phyloP scores from a whole-genome alignment of 2,888 invertebrate genomes.

The Microdon myrmicae region DNA sequence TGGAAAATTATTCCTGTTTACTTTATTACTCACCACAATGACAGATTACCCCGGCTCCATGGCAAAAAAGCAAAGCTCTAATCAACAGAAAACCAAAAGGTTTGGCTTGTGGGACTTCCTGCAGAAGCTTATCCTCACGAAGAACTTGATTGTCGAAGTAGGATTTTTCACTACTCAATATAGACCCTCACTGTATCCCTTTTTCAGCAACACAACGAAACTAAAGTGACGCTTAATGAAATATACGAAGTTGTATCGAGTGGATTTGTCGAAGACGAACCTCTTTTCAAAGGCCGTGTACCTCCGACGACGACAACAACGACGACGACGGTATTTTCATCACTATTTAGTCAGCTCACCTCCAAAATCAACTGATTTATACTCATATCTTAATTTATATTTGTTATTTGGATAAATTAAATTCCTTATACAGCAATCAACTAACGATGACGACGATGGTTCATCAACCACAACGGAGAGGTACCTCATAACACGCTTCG shows the following conservation, averaged over 20 bases:
- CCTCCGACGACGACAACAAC: slow-evolving; percentile 54
- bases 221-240: slow-evolving; percentile 60
- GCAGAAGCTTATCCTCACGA: slow-evolving; percentile 62
- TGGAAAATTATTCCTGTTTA: no score
- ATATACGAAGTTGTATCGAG: slow-evolving; percentile 63
- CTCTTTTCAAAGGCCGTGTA: slow-evolving; percentile 55
- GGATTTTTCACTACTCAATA: slow-evolving; percentile 41
- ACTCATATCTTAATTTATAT: neutral
- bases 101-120: slow-evolving; percentile 63
- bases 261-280: slow-evolving; percentile 63
- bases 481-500: slow-evolving; percentile 63
- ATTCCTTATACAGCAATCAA: slow-evolving; percentile 41
- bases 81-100: slow-evolving; percentile 58
- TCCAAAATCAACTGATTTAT: neutral
- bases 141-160: slow-evolving; percentile 62
- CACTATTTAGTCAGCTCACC: no score
- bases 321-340: slow-evolving; percentile 56
- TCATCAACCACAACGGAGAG: slow-evolving; percentile 61
- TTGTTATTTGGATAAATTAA: neutral
- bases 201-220: slow-evolving; percentile 65
- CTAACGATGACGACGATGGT: slow-evolving; percentile 53
- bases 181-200: neutral
- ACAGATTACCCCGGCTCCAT: slow-evolving; percentile 14
- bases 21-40: no score
- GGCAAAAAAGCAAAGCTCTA: slow-evolving; percentile 57